phyloP scores from a whole-genome alignment of 2,888 invertebrate genomes.

The Stegophylla sp. region DNA sequence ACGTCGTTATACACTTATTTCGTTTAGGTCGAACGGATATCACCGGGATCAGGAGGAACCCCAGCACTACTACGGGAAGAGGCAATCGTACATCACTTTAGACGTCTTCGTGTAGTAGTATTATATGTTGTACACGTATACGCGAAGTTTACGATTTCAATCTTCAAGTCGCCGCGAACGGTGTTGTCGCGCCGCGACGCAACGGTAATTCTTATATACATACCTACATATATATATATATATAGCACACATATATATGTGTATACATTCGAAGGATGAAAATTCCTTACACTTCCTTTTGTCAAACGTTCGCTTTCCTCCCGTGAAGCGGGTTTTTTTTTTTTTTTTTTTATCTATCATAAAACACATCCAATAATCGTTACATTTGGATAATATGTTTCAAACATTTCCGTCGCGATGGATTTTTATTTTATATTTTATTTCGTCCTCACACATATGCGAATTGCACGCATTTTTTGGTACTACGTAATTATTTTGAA shows the following conservation, averaged over 20 bases:
- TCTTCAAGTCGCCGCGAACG: neutral
- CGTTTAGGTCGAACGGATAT: slow-evolving; percentile 41
- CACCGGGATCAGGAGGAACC: neutral
- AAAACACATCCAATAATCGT: neutral
- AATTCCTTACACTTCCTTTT: neutral
- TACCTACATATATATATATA: neutral
- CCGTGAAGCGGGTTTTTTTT: neutral
- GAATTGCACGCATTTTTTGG: too few species aligned
- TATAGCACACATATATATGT: too few species aligned
- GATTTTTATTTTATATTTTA: too few species aligned
- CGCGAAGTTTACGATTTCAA: slow-evolving; percentile 4
- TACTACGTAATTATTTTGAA: too few species aligned
- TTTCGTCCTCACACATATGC: too few species aligned
- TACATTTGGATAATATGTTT: neutral
- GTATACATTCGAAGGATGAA: neutral
- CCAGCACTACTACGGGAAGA: too few species aligned
- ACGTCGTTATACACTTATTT: slow-evolving; percentile 27
- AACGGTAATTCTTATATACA: slow-evolving; percentile 19
- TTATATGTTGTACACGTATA: neutral
- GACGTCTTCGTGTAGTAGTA: slow-evolving; percentile 7
- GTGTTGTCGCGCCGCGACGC: neutral
- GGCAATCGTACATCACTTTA: slow-evolving; percentile 45
- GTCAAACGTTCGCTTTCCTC: neutral
- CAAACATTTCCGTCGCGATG: neutral
- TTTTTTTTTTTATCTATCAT: too few species aligned